A percentile compares a stretch with the other conserved stretches of the same genome.
phyloP scores from a whole-genome alignment of 2,113 vertebrate species.

The Morone saxatilis region DNA sequence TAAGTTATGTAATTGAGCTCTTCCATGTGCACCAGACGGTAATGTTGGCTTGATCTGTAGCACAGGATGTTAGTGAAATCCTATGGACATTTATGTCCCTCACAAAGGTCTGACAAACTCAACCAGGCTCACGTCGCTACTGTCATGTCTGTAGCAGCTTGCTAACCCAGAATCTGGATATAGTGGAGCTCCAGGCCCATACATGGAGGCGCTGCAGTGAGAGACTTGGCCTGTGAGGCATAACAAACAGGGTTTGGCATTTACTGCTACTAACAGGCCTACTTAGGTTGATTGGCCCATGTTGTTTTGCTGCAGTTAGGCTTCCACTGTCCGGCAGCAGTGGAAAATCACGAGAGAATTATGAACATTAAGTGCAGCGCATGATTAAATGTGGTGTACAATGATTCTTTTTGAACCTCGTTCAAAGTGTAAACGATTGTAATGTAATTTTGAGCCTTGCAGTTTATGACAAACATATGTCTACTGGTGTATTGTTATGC shows the following conservation, averaged over 20 bases:
- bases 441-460: conserved; percentile 55
- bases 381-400: conserved; percentile 67
- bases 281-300: conserved; percentile 65
- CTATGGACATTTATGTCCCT: conserved; percentile 53
- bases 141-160: conserved; percentile 47
- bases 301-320: conserved; percentile 61
- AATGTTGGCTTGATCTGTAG: conserved; percentile 63
- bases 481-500: conserved; percentile 68
- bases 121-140: conserved; percentile 42
- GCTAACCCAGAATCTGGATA: conserved; percentile 29
- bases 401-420: conserved; percentile 61
- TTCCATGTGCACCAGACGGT: conserved; percentile 76
- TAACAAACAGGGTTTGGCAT: conserved; percentile 71
- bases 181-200: conserved; percentile 45
- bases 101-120: conserved; percentile 31
- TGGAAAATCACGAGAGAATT: conserved; percentile 70
- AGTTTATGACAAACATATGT: conserved; percentile 78
- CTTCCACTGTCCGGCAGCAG: conserved; percentile 63
- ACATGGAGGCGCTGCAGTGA: conserved; percentile 57
- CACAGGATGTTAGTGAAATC: conserved; percentile 65
- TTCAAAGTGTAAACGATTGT: conserved; percentile 70
- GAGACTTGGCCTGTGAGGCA: conserved; percentile 60
- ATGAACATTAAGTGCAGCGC: conserved; percentile 58
- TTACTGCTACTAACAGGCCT: conserved; percentile 61
- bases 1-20: conserved; percentile 82